Evolutionary conservation across 53 echinoderm and acorn worm species (phyloP).

Genomic region (Stichopus horrens): DNA sequence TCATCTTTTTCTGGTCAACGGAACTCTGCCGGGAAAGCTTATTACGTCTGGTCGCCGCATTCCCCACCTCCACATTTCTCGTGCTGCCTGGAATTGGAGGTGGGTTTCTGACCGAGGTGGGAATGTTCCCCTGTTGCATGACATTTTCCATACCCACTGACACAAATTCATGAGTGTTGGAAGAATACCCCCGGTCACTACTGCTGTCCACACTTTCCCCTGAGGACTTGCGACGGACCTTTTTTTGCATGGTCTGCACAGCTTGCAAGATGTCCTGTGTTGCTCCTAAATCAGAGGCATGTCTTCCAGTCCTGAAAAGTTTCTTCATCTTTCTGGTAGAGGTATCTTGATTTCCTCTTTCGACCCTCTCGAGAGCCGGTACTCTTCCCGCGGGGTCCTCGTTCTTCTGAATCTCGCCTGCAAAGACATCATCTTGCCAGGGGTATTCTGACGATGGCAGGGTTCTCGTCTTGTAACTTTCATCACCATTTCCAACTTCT

Average conservation of each 20-base stretch:
- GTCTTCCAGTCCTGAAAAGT: constrained; percentile 18
- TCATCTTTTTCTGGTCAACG: constrained; percentile 35
- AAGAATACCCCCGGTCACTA: constrained; percentile 24
- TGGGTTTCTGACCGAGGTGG: constrained; percentile 7
- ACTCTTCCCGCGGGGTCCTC: neutral
- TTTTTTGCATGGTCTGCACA: constrained; percentile 72
- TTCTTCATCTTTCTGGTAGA: constrained; percentile 25
- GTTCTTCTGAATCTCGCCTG: constrained; percentile 51
- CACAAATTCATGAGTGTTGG: neutral
- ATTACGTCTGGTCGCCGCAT: constrained; percentile 65
- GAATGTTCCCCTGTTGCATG: neutral
- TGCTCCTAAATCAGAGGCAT: constrained; percentile 26
- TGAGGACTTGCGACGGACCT: constrained; percentile 78
- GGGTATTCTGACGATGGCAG: constrained; percentile 68
- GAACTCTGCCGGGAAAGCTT: constrained; percentile 57
- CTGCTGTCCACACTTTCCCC: constrained; percentile 4
- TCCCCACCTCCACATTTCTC: constrained; percentile 71
- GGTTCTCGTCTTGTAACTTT: constrained; percentile 74
- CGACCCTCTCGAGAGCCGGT: neutral
- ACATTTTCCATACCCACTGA: neutral
- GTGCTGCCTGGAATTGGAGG: constrained; percentile 44
- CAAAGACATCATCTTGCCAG: constrained; percentile 55
- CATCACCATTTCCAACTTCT: constrained; percentile 42
- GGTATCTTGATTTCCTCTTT: constrained; percentile 30
- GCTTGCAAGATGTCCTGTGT: constrained; percentile 31